These are phyloP conservation scores for Fistularia tabacaria DNA, from an alignment of 2,797 vertebrate species.

Conservation along the genomic window DNA sequence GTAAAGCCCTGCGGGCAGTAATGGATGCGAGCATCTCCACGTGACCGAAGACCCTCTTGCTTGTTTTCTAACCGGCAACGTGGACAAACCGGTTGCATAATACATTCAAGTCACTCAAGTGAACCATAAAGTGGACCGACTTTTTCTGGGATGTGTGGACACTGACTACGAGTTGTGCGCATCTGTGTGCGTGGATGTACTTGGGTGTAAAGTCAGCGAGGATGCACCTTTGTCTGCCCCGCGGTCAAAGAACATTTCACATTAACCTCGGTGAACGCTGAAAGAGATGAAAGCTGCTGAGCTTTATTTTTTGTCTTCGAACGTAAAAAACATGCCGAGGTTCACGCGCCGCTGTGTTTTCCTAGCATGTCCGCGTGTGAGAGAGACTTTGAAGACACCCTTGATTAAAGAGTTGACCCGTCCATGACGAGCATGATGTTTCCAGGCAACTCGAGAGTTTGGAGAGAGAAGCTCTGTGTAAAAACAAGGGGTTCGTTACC, in stretches of 20 bases:
- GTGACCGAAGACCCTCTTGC: constrained; percentile 47
- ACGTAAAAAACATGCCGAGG: too few species aligned
- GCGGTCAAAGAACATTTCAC: constrained; percentile 30
- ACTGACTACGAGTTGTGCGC: constrained; percentile 4
- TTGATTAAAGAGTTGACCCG: background rate
- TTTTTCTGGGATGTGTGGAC: constrained; percentile 32
- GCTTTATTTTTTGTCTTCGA: background rate
- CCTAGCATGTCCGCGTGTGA: background rate
- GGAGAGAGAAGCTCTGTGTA: too few species aligned
- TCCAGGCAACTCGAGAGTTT: background rate
- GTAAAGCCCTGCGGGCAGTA: constrained; percentile 46
- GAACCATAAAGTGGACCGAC: constrained; percentile 48
- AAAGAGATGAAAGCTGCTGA: constrained; percentile 41
- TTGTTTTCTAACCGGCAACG: constrained; percentile 46
- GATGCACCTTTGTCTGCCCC: constrained; percentile 19
- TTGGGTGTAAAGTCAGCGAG: background rate
- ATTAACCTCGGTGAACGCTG: constrained; percentile 32
- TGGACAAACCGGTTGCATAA: constrained; percentile 59
- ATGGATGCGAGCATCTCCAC: constrained; percentile 48
- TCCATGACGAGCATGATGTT: constrained; percentile 32
- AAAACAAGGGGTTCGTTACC: background rate
- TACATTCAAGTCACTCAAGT: constrained; percentile 39
- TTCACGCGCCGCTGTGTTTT: background rate
- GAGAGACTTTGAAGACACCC: too few species aligned
- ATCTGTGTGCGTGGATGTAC: constrained; percentile 10